These are phyloP conservation scores for Elephas maximus DNA, from an alignment of 2,113 vertebrate species.

Conservation along the genomic window DNA sequence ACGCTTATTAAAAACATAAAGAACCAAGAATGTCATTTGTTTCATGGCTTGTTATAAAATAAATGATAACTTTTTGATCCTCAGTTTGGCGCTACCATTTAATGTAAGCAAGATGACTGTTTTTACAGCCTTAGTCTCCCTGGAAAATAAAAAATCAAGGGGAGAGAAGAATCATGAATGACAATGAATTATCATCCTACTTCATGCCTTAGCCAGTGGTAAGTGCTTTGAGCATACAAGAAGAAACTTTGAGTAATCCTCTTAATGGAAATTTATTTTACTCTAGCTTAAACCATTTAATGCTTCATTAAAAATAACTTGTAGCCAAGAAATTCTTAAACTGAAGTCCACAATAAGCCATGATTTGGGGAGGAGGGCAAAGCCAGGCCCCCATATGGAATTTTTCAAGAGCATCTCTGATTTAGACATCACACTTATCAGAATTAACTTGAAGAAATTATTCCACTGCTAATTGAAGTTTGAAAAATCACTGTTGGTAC, in stretches of 20 bases:
- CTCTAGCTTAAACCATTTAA: neutral
- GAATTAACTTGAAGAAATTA: slow-evolving; percentile 6
- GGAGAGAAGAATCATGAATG: neutral
- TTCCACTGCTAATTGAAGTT: neutral
- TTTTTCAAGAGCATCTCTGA: neutral
- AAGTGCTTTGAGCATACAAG: neutral
- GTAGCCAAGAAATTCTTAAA: neutral
- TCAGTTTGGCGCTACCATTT: neutral
- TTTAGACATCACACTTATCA: neutral
- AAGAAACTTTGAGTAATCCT: slow-evolving; percentile 24
- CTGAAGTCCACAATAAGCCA: neutral
- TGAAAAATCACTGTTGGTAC: neutral
- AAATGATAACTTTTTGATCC: slow-evolving; percentile 49
- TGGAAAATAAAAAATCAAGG: slow-evolving; percentile 27
- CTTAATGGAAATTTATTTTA: neutral
- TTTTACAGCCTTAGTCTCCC: neutral
- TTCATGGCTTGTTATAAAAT: slow-evolving; percentile 43
- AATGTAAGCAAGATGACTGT: neutral
- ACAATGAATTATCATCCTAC: neutral
- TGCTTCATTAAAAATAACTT: slow-evolving; percentile 38
- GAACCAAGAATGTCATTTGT: slow-evolving; percentile 32
- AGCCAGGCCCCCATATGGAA: neutral
- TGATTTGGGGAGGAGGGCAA: neutral
- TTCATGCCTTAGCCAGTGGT: neutral
- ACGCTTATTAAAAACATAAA: slow-evolving; percentile 49